Base-by-base conservation (phyloP, 2,797 vertebrate genomes). In the Sebastes trivittatus region DNA sequence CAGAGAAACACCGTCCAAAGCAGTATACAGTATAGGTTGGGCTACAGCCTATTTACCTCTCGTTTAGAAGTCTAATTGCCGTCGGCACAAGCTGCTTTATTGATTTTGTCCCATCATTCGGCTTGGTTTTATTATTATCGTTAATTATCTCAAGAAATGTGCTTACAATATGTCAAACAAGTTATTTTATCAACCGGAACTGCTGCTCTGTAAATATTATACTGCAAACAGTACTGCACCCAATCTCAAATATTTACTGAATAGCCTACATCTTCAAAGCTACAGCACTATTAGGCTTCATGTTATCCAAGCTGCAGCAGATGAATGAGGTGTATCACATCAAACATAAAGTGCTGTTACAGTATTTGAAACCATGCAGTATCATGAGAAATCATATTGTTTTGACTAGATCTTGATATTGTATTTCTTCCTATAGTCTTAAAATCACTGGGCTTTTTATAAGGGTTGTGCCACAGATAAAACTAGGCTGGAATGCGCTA, bases 161-260 rank as follows among this genome's bases (percentile, higher is more conserved):
- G 11, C 20, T 36, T 52, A 36, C 60, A 81, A 59, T 76, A 58
- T 64, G 23, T 56, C 63, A 64, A 9, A 76, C 75, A 42, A 78
- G 87, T 90, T 86, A 62, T 82, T 84, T 22, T 85, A 91, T 81
- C 42, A 91, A 88, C 89, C 88, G 89, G 91, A 94, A 88, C 89
- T 93, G 75, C 77, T 77, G 74, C 82, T 93, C 58, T 87, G 90
- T 88, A 93, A 92, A 94, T 92, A 93, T 85, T 72, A 62, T 46
- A 68, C 27, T 83, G 89, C 90, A 94, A 93, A 94, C 88, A 94
- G 82, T 20, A 83, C 93, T 92, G 70, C 95, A 75, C 95, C 95
- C 93, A 89, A 76, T 66, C 75, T 90, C 91, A 95, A 96, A 96
- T 96, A 96, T 94, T 95, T 93, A 90, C 87, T 70, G 62, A 88